Base-by-base conservation (phyloP, 1,140 invertebrate species). In the Drosophila miranda region DNA sequence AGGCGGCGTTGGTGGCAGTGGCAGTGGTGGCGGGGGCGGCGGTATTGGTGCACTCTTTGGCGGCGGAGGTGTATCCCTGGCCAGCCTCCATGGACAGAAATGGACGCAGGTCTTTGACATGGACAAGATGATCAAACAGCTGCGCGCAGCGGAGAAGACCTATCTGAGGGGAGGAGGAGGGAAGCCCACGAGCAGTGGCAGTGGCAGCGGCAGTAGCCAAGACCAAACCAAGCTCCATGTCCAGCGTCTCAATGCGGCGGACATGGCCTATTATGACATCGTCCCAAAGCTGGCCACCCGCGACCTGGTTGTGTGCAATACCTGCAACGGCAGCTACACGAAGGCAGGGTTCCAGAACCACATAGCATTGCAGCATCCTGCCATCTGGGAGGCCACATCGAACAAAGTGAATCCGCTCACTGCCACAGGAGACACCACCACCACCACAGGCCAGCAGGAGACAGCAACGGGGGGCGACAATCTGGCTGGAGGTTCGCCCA, bases 181-280 rank as follows among this genome's bases (percentile, higher is more conserved):
- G 78, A 73, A 16, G 43, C 45, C 11, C 30, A 41, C 45, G 21
- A 26, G 51, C 14, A 44, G 49, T 21, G 26, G 45, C 45, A 7
- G 38, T 43, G 55, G 23, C 16, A 34, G 11, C 53, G 46, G 13
- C 34, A 19, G 21, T 21, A 54, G 49, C 13, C 42, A 64, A 34
- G 34, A 38, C 34, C 34, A 38, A 57, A 11, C 38, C 9, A 23
- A 71, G 23, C 68, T 86, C 21, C 89, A 90, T 51, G 89, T 90
- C 16, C 89, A 90, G 60, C 82, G 89, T 0, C 56, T 90, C 4
- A 86, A 75, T 57, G 70, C 79, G 13, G 75, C 71, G 1, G 89
- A 90, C 19, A 90, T 90, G 84, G 69, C 77, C 2, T 90, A 87
- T 52, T 90, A 89, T 41, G 89, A 90, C n/a, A 74, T 90, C 54